These are phyloP conservation scores for Luscinia luscinia DNA, from an alignment of 2,797 vertebrate species.

Conservation along the genomic window DNA sequence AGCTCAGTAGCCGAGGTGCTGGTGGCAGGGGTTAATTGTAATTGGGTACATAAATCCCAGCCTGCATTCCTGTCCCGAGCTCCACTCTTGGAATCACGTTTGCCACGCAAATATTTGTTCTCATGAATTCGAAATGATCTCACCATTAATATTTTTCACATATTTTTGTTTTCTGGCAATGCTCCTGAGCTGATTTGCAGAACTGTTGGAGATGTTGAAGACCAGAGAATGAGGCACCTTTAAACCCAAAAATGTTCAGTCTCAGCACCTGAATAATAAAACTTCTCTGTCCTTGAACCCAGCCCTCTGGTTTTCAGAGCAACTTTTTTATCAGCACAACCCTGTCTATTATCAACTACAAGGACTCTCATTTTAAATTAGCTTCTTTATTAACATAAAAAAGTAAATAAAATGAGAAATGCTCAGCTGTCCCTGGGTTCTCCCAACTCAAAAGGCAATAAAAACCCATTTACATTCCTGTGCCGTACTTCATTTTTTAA, in stretches of 20 bases:
- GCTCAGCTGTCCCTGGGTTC: not conserved
- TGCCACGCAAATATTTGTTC: not conserved
- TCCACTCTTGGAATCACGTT: accelerated
- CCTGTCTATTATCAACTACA: not conserved
- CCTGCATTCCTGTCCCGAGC: accelerated
- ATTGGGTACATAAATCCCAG: not conserved
- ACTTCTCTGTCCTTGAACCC: not conserved
- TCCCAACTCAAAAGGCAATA: not conserved
- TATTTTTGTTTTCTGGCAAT: not conserved
- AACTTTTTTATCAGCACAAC: not conserved
- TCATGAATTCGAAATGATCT: not conserved
- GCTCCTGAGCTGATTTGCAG: not conserved
- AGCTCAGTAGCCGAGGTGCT: not conserved
- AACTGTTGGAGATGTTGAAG: not conserved
- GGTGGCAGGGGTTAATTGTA: not conserved
- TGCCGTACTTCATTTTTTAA: not conserved
- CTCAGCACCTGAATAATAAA: not conserved
- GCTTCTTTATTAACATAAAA: constrained; percentile 1
- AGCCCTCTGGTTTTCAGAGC: not conserved
- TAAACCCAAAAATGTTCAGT: not conserved
- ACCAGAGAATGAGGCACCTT: not conserved
- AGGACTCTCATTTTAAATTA: not conserved
- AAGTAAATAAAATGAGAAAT: not conserved
- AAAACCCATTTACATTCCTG: not conserved
- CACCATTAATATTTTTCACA: not conserved